Percentiles rank a stretch among this genome's conserved stretches.
Evolutionary conservation across 1,140 invertebrate species (phyloP).

Genomic region (Coenobita brevimanus): DNA sequence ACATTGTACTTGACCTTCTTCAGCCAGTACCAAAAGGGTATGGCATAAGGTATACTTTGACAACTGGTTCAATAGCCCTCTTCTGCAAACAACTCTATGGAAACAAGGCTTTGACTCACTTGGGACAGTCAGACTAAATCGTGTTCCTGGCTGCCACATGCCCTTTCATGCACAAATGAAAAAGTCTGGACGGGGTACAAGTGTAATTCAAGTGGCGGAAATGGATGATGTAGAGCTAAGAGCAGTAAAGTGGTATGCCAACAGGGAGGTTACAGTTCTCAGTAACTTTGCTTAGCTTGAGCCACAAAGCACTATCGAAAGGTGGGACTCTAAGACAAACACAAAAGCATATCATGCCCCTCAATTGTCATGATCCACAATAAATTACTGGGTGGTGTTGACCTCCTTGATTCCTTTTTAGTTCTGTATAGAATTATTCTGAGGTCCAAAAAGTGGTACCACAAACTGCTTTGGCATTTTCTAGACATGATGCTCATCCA

Average conservation of each 20-base stretch:
- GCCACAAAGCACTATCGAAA: conserved; percentile 21
- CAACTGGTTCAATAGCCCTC: too few relatives aligned
- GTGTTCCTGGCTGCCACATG: too few relatives aligned
- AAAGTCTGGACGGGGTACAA: too few relatives aligned
- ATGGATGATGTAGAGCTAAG: conserved; percentile 36
- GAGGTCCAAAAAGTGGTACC: conserved; percentile 32
- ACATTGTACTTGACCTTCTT: conserved; percentile 63
- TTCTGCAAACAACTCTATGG: too few relatives aligned
- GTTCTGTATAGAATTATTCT: conserved; percentile 6
- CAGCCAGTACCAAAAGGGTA: too few relatives aligned
- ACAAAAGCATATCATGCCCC: conserved; percentile 26
- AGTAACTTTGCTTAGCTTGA: conserved; percentile 17
- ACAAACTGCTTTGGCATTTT: conserved; percentile 41
- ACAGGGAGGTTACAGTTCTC: conserved; percentile 37
- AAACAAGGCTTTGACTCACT: too few relatives aligned
- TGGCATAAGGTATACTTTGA: too few relatives aligned
- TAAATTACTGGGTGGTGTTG: too few relatives aligned
- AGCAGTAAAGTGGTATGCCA: conserved; percentile 37
- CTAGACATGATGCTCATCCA: neutral
- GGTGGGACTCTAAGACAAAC: conserved; percentile 24
- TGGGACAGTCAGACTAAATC: too few relatives aligned
- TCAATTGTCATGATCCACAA: conserved; percentile 26
- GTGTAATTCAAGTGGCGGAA: too few relatives aligned
- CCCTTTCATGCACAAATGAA: too few relatives aligned
- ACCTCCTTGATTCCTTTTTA: neutral